Base-by-base conservation (phyloP, 2,888 invertebrate genomes). In the Drosophila meridionalis region DNA sequence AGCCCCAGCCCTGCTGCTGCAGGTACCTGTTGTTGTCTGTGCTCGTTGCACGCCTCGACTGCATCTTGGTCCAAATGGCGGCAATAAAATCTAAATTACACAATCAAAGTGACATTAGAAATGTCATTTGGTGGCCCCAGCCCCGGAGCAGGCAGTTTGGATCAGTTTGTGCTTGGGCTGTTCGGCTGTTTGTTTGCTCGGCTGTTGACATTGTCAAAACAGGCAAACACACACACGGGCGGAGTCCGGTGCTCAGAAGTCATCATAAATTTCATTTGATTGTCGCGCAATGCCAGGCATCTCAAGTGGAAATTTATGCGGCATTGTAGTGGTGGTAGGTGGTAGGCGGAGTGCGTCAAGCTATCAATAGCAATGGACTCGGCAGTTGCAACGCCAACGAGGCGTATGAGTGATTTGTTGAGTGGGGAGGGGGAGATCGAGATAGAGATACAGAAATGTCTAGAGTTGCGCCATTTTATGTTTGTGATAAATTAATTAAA, bases 251-350 rank as follows among this genome's bases (percentile, higher is more conserved):
- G 50, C 65, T 55, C 69, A 42, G 48, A 71, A 45, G 69, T 69
- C 62, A 64, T 89, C 90, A 87, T 88, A 88, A 88, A 88, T 89
- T 90, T 78, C 53, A 73, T 89, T 89, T 87, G 90, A 90, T 87
- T 78, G 82, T 70, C 76, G 63, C 48, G 78, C 77, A 69, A 83
- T 83, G 87, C 74, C 72, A 74, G 69, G 87, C 76, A 87, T 88
- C 78, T 79, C 75, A 73, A 79, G 78, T 73, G 89, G 89, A 80
- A 78, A 88, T 88, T 88, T 90, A 89, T 88, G 81, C 65, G 56
- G 32, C 47, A 47, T 26, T 60, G 32, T 47, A 40, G 67, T 32
- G 67, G 63, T n/a, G 28, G 28, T 53, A 12, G n/a, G 67, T 32
- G 67, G 63, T 14, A 30, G 28, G 56, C 12, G n/a, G 55, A 26